Evolutionary conservation across 1,140 invertebrate genomes (phyloP), one percentile per base, ranked within the genome.

Genomic region (Caenorhabditis remanei): DNA sequence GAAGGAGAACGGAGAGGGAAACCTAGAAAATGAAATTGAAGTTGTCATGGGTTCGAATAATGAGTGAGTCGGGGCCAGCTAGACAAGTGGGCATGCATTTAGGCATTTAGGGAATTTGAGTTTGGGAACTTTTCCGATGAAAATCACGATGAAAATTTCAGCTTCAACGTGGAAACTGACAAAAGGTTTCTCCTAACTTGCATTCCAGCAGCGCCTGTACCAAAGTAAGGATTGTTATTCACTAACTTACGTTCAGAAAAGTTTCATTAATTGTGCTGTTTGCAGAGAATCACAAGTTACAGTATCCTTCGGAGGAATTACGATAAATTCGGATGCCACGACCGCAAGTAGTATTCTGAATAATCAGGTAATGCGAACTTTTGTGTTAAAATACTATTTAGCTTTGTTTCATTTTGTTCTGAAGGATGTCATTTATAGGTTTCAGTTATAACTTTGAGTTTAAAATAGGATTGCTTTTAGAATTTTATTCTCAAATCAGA

Each of bases 121-220:
- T 32, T 32, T 32, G 2, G 32, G 32, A 2, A 32, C 32, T 32
- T 1, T 32, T 32, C 32, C 32, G 32, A 32, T 32, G 13, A 63
- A 63, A 63, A 11, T 32, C 61, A 3, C 71, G 63, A 61, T 21
- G 4, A 40, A 32, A 43, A 32, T 50, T 46, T n/a, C 40, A 85
- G 67, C 50, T 88, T 88, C 83, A 79, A 88, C 48, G 48, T 24
- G 11, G 87, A 85, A 63, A 90, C 63, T 24, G 91, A 92, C 83
- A 92, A 91, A 58, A 91, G 92, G 50, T 92, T 92, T 84, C 85
- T 92, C 16, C 85, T 92, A 16, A 92, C 91, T 16, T 92, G 91
- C 75, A 92, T 92, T 56, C 91, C 91, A 13, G 90, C 90, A 2
- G 75, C 83, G 4, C 46, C 83, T 53, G 48, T 79, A 24, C 48